A percentile compares a stretch with the other conserved stretches of the same genome.
These are phyloP conservation scores for Boloria selene DNA, from an alignment of 2,888 invertebrate species.

Conservation along the genomic window DNA sequence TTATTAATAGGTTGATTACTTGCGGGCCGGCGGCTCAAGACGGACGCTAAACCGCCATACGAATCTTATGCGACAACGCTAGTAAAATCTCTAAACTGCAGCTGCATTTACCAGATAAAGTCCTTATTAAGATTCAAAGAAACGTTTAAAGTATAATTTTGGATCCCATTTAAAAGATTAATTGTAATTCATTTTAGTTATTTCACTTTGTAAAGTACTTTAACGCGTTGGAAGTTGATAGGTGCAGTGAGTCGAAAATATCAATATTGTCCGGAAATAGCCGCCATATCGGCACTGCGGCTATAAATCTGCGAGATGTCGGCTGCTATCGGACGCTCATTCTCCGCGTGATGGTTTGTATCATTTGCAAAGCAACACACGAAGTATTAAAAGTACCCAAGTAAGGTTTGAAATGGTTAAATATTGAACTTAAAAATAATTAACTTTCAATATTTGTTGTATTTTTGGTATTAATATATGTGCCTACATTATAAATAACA, in stretches of 20 bases:
- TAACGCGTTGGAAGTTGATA: slow-evolving; percentile 72
- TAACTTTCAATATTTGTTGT: background rate
- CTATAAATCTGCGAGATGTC: slow-evolving; percentile 78
- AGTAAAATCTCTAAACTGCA: slow-evolving; percentile 56
- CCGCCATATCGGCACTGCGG: slow-evolving; percentile 61
- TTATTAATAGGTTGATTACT: slow-evolving; percentile 82
- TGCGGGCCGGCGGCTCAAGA: slow-evolving; percentile 59
- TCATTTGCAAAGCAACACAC: slow-evolving; percentile 78
- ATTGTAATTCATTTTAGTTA: slow-evolving; percentile 54
- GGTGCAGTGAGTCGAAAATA: slow-evolving; percentile 69
- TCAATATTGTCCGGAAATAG: slow-evolving; percentile 74
- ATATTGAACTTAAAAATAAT: background rate
- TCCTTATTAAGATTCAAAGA: slow-evolving; percentile 40
- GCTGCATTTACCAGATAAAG: slow-evolving; percentile 43
- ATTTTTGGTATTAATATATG: no score
- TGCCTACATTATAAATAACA: no score
- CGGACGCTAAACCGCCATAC: slow-evolving; percentile 44
- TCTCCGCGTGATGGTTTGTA: slow-evolving; percentile 77
- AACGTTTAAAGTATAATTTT: slow-evolving; percentile 38
- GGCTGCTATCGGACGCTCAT: slow-evolving; percentile 72
- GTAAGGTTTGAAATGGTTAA: slow-evolving; percentile 26
- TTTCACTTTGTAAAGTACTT: slow-evolving; percentile 68
- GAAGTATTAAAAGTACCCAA: slow-evolving; percentile 64
- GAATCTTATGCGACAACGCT: slow-evolving; percentile 56
- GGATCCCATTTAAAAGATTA: slow-evolving; percentile 44